Conservation (phyloP, 2,888 invertebrate species). For the Trissoscelio sp. region DNA sequence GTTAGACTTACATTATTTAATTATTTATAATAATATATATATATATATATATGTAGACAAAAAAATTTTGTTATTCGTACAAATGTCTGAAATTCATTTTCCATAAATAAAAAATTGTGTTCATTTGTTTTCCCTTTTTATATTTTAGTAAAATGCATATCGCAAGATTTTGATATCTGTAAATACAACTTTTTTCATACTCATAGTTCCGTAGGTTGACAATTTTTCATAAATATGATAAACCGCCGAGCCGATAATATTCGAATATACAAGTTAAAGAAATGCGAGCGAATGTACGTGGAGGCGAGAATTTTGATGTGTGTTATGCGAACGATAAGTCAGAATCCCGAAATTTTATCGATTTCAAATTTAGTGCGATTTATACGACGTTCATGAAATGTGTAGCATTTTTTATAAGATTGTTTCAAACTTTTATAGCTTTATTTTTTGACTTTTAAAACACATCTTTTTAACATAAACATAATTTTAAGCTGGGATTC, state of each 20-base stretch:
- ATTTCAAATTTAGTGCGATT: constrained; percentile 59
- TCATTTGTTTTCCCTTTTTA: background rate
- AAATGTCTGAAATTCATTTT: no score
- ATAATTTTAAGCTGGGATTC: constrained; percentile 24
- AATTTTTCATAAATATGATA: constrained; percentile 52
- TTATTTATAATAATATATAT: no score
- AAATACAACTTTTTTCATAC: constrained; percentile 53
- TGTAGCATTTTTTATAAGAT: constrained; percentile 42
- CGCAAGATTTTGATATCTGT: constrained; percentile 48
- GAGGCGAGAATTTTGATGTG: constrained; percentile 43
- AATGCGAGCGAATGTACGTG: constrained; percentile 39
- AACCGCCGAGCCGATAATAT: constrained; percentile 44
- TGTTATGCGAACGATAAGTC: constrained; percentile 55
- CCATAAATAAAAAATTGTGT: no score
- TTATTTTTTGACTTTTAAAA: no score
- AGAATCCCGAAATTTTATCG: constrained; percentile 63
- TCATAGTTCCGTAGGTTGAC: constrained; percentile 44
- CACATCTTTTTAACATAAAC: background rate
- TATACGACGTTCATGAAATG: constrained; percentile 31
- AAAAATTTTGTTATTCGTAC: no score
- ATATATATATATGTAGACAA: no score
- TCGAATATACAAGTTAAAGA: constrained; percentile 41
- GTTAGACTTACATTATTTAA: no score
- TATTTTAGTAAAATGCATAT: no score
- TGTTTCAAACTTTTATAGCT: no score